Conservation (phyloP, 2,113 vertebrate species). For the Anthoscopus minutus region DNA sequence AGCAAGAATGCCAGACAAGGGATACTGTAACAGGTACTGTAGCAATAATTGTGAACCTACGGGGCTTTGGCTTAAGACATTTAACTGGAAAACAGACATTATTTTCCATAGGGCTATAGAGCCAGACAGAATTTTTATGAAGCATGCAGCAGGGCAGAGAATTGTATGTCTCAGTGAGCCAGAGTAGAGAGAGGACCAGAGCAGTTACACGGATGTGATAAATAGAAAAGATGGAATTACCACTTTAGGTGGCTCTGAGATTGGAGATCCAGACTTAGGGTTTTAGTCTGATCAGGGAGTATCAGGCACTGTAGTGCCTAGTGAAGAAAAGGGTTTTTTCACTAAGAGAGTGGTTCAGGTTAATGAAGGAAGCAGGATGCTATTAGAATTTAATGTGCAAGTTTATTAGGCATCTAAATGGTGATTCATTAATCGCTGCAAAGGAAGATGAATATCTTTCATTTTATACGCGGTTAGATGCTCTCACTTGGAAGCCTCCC, state of each 20-base stretch:
- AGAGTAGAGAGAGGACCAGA: not conserved
- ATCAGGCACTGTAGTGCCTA: not conserved
- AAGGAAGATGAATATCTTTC: not conserved
- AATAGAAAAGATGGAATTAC: not conserved
- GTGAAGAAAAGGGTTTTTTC: not conserved
- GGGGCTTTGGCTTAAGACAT: not conserved
- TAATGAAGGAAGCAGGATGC: not conserved
- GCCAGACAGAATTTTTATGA: not conserved
- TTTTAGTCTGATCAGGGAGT: not conserved
- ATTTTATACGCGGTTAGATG: not conserved
- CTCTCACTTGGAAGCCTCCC: not conserved
- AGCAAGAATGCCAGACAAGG: not conserved
- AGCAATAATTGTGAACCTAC: not conserved
- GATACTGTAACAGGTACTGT: not conserved
- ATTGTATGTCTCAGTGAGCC: not conserved
- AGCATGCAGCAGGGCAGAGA: not conserved
- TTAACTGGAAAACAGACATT: not conserved
- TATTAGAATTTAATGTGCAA: not conserved
- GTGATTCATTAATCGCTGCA: not conserved
- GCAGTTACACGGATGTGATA: not conserved
- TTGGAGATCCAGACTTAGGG: not conserved
- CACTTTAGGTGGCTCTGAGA: not conserved
- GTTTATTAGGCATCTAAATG: not conserved
- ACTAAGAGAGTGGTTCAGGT: not conserved
- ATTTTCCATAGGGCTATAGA: not conserved